Evolutionary conservation across 1,140 invertebrate species (phyloP).

Genomic region (Zaprionus ghesquierei): DNA sequence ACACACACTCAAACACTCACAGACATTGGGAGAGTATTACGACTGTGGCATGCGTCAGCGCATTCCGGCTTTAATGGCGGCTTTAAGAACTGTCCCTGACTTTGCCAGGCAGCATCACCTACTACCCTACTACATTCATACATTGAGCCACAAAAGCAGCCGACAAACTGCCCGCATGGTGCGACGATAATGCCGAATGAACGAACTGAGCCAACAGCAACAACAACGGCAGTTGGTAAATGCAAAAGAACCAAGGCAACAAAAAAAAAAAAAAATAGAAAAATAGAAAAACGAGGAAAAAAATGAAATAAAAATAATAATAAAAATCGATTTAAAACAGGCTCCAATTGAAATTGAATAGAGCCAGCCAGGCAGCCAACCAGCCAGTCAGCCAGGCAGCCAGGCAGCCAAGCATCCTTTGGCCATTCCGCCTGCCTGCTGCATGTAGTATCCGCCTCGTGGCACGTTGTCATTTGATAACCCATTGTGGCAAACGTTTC

Average conservation of each 20-base stretch:
- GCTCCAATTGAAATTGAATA: slow-evolving; percentile 78
- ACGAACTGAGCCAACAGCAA: not conserved
- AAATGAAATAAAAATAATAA: slow-evolving; percentile 71
- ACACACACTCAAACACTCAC: too few species aligned
- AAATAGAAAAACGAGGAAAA: slow-evolving; percentile 6
- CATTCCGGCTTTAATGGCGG: slow-evolving; percentile 10
- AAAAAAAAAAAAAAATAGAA: slow-evolving; percentile 21
- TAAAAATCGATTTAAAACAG: slow-evolving; percentile 80
- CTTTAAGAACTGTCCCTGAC: slow-evolving; percentile 27
- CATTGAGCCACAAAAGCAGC: slow-evolving; percentile 40
- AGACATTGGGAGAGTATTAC: not conserved
- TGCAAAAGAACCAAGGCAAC: slow-evolving; percentile 12
- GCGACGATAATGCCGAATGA: not conserved
- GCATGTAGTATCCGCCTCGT: slow-evolving; percentile 45
- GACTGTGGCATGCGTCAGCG: not conserved
- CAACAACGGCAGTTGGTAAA: too few species aligned
- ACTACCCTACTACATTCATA: too few species aligned
- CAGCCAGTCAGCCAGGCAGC: not conserved
- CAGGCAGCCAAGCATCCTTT: not conserved
- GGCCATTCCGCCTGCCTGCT: not conserved
- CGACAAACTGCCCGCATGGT: slow-evolving; percentile 22
- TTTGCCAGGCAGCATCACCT: slow-evolving; percentile 35
- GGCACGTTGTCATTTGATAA: slow-evolving; percentile 79
- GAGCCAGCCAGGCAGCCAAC: slow-evolving; percentile 43
- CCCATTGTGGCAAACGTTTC: slow-evolving; percentile 71